A percentile compares a stretch with the other conserved stretches of the same genome.
Evolutionary conservation across 30 jellyfish, hydroid and myxozoan species (phyloP).

Genomic region (Pelagia noctiluca): DNA sequence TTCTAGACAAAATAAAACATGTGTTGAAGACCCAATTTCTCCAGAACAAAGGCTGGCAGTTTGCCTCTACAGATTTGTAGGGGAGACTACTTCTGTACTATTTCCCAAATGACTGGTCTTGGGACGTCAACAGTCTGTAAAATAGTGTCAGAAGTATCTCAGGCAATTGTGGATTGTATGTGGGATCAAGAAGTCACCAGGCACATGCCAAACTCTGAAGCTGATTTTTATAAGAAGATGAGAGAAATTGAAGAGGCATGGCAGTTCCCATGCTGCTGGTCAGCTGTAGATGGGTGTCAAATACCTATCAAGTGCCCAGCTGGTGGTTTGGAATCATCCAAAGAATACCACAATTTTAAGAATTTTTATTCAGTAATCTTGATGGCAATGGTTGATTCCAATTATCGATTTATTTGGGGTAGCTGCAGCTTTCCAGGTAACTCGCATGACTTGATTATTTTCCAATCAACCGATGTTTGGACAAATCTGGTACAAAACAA

Average conservation of each 20-base stretch:
- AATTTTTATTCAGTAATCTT: slow-evolving; percentile 47
- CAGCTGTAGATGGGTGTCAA: slow-evolving; percentile 65
- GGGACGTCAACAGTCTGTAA: slow-evolving; percentile 49
- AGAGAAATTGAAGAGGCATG: slow-evolving; percentile 38
- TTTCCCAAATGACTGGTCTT: slow-evolving; percentile 60
- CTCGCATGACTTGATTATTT: not conserved
- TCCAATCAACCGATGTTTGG: not conserved
- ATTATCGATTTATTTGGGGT: slow-evolving; percentile 22
- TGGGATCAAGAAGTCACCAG: slow-evolving; percentile 14
- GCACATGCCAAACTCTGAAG: slow-evolving; percentile 20
- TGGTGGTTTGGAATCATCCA: slow-evolving; percentile 54
- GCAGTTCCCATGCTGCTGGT: slow-evolving; percentile 66
- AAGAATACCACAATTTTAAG: slow-evolving; percentile 55
- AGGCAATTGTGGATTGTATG: slow-evolving; percentile 38
- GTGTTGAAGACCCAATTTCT: slow-evolving; percentile 59
- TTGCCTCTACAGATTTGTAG: slow-evolving; percentile 62
- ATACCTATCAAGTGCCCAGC: slow-evolving; percentile 69
- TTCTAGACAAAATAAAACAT: slow-evolving; percentile 7
- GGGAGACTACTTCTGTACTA: slow-evolving; percentile 56
- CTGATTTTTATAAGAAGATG: slow-evolving; percentile 17
- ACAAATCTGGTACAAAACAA: not conserved
- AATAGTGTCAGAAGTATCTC: slow-evolving; percentile 39
- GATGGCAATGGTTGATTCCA: slow-evolving; percentile 25
- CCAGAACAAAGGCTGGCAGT: slow-evolving; percentile 48
- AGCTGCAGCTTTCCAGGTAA: slow-evolving; percentile 22